These are phyloP conservation scores for Heliocidaris erythrogramma DNA, from an alignment of 35 echinoderm and acorn worm genomes.

Conservation along the genomic window DNA sequence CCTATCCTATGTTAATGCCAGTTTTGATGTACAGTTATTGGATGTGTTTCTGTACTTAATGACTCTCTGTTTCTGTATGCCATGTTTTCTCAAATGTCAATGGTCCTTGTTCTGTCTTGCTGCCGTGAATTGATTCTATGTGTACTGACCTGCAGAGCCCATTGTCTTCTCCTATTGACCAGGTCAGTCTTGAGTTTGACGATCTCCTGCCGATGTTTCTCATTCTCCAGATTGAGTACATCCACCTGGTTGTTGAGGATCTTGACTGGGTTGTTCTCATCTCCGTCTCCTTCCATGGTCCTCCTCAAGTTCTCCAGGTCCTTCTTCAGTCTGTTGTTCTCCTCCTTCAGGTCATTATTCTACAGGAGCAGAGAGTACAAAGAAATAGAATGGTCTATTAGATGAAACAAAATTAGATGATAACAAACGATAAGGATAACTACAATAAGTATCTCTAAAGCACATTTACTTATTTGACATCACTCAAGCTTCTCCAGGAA, in stretches of 20 bases:
- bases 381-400: not conserved
- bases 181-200: conserved; percentile 85
- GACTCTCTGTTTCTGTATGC: too few relatives aligned
- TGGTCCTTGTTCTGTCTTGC: not conserved
- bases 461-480: too few relatives aligned
- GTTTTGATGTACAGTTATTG: too few relatives aligned
- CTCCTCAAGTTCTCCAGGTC: conserved; percentile 62
- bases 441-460: too few relatives aligned
- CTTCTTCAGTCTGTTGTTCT: conserved; percentile 68
- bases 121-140: not conserved
- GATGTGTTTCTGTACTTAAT: too few relatives aligned
- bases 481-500: too few relatives aligned
- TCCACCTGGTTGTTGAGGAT: conserved; percentile 81
- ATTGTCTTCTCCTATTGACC: conserved; percentile 62
- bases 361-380: not conserved
- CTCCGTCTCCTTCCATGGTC: conserved; percentile 44
- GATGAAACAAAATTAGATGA: too few relatives aligned
- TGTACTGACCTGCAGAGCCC: conserved; percentile 60
- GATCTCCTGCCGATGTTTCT: conserved; percentile 90
- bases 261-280: conserved; percentile 63
- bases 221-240: conserved; percentile 77
- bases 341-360: conserved; percentile 73
- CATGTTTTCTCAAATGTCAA: too few relatives aligned
- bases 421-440: too few relatives aligned
- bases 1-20: too few relatives aligned